These are phyloP conservation scores for Drepana arcuata DNA, from an alignment of 1,140 invertebrate genomes.

Conservation along the genomic window DNA sequence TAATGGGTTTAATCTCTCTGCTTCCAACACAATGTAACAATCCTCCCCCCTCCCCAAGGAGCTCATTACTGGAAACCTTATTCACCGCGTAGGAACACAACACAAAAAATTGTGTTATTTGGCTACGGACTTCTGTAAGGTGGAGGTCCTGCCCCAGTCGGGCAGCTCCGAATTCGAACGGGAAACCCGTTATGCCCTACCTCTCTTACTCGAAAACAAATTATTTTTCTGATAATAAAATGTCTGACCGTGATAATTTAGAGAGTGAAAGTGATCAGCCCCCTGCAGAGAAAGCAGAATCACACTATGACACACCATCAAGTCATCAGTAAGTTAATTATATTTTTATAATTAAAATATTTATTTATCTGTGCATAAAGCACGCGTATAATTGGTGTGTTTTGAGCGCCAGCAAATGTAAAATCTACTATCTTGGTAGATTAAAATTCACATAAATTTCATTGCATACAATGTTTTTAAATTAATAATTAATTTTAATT, in stretches of 20 bases:
- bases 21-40: too few species aligned
- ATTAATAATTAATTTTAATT: constrained; percentile 16
- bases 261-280: constrained; percentile 5
- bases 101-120: too few species aligned
- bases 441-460: constrained; percentile 10
- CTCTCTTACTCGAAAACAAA: background rate
- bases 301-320: constrained; percentile 8
- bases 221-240: background rate
- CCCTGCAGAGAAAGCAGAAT: constrained; percentile 7
- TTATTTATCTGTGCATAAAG: constrained; percentile 8
- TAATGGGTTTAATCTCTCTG: too few species aligned
- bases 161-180: too few species aligned
- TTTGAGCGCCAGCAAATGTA: constrained; percentile 4
- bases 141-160: too few species aligned
- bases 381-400: constrained; percentile 1
- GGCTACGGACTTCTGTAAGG: too few species aligned
- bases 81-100: too few species aligned
- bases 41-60: too few species aligned
- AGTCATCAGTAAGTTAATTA: constrained; percentile 10
- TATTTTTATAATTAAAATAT: constrained; percentile 5
- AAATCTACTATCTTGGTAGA: constrained; percentile 8
- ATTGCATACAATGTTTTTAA: constrained; percentile 9
- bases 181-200: too few species aligned
- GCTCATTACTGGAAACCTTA: too few species aligned
- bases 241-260: constrained; percentile 4